These are phyloP conservation scores for Xenentodon cancila DNA, from an alignment of 2,797 vertebrate genomes.

Conservation along the genomic window DNA sequence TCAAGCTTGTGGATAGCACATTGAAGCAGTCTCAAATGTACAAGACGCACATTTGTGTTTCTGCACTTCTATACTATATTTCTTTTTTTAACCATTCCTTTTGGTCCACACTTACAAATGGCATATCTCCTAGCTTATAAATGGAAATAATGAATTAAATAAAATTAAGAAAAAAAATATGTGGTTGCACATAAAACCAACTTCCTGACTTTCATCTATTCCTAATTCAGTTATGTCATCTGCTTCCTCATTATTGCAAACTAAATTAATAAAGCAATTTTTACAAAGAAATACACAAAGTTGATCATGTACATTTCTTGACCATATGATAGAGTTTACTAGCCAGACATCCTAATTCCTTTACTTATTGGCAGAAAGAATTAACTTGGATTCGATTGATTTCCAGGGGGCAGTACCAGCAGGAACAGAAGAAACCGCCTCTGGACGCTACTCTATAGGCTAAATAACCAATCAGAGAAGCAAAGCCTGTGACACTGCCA, in stretches of 20 bases:
- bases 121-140: not conserved
- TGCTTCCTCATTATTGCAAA: not conserved
- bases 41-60: conserved; percentile 2
- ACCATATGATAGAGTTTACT: not conserved
- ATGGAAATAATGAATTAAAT: not conserved
- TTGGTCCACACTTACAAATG: not conserved
- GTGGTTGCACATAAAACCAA: conserved; percentile 1
- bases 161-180: conserved; percentile 1
- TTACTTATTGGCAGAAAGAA: no score
- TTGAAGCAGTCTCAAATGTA: conserved; percentile 35
- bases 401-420: no score
- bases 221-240: conserved; percentile 3
- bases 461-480: no score
- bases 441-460: no score
- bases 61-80: conserved; percentile 6
- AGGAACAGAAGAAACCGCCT: no score
- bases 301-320: not conserved
- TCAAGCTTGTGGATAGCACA: conserved; percentile 2
- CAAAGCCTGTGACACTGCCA: no score
- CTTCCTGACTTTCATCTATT: not conserved
- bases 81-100: not conserved
- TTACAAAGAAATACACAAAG: not conserved
- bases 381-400: no score
- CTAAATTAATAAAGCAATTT: not conserved
- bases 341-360: no score